phyloP scores from a whole-genome alignment of 1,140 invertebrate genomes.

The Myzus persicae region DNA sequence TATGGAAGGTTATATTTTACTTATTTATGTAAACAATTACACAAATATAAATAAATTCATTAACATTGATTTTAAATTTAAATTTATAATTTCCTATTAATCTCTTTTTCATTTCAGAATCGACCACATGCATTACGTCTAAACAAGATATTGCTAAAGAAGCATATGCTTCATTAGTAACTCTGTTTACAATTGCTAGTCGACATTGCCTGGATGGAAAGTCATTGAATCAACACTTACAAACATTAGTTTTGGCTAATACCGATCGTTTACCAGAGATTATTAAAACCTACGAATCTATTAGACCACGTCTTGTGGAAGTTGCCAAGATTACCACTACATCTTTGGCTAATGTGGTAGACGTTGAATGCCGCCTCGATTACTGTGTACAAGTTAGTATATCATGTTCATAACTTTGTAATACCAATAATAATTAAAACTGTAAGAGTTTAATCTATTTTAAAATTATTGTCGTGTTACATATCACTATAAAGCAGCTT shows the following conservation, averaged over 20 bases:
- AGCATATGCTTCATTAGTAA: slow-evolving; percentile 51
- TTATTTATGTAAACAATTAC: background rate
- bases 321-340: slow-evolving; percentile 37
- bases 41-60: background rate
- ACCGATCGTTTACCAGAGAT: slow-evolving; percentile 32
- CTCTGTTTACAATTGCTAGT: slow-evolving; percentile 27
- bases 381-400: slow-evolving; percentile 43
- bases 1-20: background rate
- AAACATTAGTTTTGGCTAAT: slow-evolving; percentile 26
- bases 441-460: background rate
- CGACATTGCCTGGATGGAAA: slow-evolving; percentile 37
- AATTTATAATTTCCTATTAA: background rate
- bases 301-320: slow-evolving; percentile 13
- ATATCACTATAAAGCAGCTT: background rate
- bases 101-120: background rate
- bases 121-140: slow-evolving; percentile 30
- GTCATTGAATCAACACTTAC: background rate
- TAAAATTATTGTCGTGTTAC: slow-evolving; percentile 29
- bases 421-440: background rate
- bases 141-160: slow-evolving; percentile 59
- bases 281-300: slow-evolving; percentile 36
- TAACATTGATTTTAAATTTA: background rate
- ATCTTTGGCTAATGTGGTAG: slow-evolving; percentile 40
- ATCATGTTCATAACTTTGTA: background rate
- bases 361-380: slow-evolving; percentile 43